These are phyloP conservation scores for Piaya cayana DNA, from an alignment of 2,113 vertebrate species.

Conservation along the genomic window DNA sequence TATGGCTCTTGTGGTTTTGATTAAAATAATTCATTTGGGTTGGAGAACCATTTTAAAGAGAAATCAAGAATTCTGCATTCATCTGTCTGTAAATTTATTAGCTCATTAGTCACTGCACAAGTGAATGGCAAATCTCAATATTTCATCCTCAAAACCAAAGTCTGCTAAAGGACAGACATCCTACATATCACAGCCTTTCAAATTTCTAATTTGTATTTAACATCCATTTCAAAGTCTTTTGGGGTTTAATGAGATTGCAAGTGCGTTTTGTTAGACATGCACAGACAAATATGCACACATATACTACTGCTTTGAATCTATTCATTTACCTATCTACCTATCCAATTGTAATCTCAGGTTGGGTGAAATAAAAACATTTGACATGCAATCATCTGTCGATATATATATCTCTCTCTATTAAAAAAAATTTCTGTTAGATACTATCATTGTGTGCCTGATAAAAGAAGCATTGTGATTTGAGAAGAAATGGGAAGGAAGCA, in stretches of 20 bases:
- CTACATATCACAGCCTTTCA: background rate
- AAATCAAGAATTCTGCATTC: slow-evolving; percentile 31
- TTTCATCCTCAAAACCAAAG: slow-evolving; percentile 37
- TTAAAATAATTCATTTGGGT: slow-evolving; percentile 29
- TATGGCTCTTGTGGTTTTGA: background rate
- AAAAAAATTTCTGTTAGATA: background rate
- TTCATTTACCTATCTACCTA: background rate
- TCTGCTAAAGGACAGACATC: background rate
- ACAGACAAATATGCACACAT: background rate
- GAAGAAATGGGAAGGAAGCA: background rate
- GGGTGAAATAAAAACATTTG: background rate
- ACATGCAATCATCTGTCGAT: background rate
- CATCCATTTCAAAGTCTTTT: background rate
- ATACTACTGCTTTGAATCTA: background rate
- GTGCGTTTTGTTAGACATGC: background rate
- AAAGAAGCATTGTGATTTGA: background rate
- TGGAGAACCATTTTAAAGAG: background rate
- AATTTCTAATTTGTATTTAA: background rate
- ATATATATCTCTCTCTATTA: background rate
- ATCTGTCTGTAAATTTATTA: slow-evolving; percentile 31
- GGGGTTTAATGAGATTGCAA: background rate
- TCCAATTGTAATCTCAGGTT: background rate
- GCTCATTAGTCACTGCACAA: slow-evolving; percentile 25
- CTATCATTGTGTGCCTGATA: background rate
- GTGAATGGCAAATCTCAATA: slow-evolving; percentile 29